Conservation (phyloP, 2,113 vertebrate species). For the Acinonyx jubatus region DNA sequence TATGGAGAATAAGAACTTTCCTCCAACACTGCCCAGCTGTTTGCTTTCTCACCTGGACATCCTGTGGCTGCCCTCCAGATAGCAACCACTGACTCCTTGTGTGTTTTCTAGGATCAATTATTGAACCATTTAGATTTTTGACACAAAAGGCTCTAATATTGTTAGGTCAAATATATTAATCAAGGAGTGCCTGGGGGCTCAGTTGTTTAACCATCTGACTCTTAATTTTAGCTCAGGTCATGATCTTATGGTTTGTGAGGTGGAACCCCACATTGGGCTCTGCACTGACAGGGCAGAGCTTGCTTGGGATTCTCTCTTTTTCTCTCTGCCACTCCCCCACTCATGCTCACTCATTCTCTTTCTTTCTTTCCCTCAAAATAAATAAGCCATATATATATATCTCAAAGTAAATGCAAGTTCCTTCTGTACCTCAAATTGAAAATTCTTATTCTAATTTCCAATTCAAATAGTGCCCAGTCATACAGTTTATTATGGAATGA, state of each 20-base stretch:
- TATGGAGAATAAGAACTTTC: background rate
- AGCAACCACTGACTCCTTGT: background rate
- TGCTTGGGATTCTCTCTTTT: too few relatives aligned
- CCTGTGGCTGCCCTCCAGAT: background rate
- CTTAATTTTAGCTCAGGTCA: too few relatives aligned
- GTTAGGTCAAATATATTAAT: background rate
- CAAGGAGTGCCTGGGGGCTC: too few relatives aligned
- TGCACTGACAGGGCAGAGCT: too few relatives aligned
- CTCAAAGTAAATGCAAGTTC: background rate
- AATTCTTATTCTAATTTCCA: background rate
- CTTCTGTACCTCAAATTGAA: background rate
- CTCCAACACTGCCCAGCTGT: background rate
- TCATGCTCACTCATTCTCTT: too few relatives aligned
- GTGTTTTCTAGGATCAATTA: background rate
- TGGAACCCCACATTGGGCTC: too few relatives aligned
- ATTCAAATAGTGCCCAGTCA: background rate
- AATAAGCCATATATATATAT: too few relatives aligned
- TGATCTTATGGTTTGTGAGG: too few relatives aligned
- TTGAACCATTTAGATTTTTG: background rate
- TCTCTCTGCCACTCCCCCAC: too few relatives aligned
- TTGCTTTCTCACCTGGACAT: background rate
- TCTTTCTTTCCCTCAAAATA: too few relatives aligned
- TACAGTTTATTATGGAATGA: background rate
- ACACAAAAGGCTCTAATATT: background rate
- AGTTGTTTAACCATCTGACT: too few relatives aligned